These are phyloP conservation scores for Phragmatobia fuliginosa DNA, from an alignment of 2,888 invertebrate species.

Conservation along the genomic window DNA sequence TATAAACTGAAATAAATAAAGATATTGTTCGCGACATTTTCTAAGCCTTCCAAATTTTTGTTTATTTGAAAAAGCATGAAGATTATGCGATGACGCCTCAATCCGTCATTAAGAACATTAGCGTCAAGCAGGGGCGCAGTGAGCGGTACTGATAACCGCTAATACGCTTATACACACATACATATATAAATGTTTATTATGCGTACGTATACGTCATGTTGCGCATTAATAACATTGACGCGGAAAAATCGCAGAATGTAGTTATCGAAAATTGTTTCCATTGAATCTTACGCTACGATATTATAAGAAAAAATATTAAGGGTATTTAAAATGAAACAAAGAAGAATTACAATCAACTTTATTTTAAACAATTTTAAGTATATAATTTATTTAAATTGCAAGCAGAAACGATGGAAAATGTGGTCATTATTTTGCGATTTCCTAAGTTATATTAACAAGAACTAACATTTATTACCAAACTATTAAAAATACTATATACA, in stretches of 20 bases:
- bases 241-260: conserved; percentile 73
- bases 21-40: neutral
- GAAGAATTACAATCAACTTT: too few species aligned
- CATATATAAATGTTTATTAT: conserved; percentile 46
- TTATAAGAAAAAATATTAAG: neutral
- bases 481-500: too few species aligned
- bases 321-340: too few species aligned
- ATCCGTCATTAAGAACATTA: conserved; percentile 54
- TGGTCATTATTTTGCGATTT: too few species aligned
- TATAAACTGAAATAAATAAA: neutral
- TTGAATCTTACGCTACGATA: conserved; percentile 26
- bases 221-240: conserved; percentile 74
- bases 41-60: conserved; percentile 24
- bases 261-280: conserved; percentile 61
- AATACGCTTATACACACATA: conserved; percentile 56
- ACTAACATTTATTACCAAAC: too few species aligned
- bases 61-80: conserved; percentile 49
- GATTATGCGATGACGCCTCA: conserved; percentile 45
- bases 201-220: conserved; percentile 35
- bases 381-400: too few species aligned
- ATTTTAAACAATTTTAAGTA: too few species aligned
- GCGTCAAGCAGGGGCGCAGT: conserved; percentile 43
- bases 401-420: too few species aligned
- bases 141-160: conserved; percentile 52
- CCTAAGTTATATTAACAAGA: too few species aligned